Conservation (phyloP, 2,797 vertebrate species). For the Glyptemys insculpta region DNA sequence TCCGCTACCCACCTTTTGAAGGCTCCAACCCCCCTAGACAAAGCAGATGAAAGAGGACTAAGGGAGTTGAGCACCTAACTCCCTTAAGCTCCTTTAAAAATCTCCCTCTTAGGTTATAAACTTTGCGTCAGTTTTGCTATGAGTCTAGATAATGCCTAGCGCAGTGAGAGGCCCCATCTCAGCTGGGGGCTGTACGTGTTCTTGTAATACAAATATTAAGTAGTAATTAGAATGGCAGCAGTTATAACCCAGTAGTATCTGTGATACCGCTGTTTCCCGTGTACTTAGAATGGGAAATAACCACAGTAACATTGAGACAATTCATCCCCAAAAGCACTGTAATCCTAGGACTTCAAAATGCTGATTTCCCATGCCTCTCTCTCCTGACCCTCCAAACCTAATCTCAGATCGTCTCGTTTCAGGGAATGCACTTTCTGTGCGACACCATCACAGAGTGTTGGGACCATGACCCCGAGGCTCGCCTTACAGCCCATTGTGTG, state of each 20-base stretch:
- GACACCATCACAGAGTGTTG: constrained; percentile 92
- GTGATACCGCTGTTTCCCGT: neutral
- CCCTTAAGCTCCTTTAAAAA: neutral
- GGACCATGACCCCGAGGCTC: constrained; percentile 94
- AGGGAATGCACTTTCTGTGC: constrained; percentile 91
- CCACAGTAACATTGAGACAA: neutral
- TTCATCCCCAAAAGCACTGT: neutral
- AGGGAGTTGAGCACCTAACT: too few relatives aligned
- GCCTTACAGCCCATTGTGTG: constrained; percentile 92
- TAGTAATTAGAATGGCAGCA: accelerated
- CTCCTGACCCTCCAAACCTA: neutral
- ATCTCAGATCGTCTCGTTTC: neutral
- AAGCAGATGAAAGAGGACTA: neutral
- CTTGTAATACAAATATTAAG: neutral
- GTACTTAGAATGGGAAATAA: neutral
- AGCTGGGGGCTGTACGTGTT: neutral
- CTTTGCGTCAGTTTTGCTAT: neutral
- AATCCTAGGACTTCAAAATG: neutral
- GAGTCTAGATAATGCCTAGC: neutral
- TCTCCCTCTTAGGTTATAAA: neutral
- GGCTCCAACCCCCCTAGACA: accelerated
- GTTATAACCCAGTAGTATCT: accelerated
- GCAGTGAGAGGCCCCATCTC: neutral
- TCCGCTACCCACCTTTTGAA: neutral
- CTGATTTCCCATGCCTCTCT: neutral